These are phyloP conservation scores for Zapornia atra DNA, from an alignment of 2,113 vertebrate species.

Conservation along the genomic window DNA sequence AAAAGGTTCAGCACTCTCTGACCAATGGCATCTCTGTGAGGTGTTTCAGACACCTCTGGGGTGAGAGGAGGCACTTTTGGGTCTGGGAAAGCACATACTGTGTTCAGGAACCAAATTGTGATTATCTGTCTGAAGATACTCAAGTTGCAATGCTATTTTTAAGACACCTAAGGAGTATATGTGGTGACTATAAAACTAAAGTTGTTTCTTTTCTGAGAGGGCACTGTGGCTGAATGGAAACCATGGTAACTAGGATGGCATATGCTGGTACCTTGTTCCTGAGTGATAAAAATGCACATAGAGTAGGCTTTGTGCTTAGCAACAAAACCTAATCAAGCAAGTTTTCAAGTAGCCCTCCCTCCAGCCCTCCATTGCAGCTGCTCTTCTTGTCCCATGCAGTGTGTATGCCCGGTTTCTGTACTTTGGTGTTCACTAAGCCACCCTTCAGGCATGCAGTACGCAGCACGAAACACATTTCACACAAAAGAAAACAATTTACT, in stretches of 20 bases:
- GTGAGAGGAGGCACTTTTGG: not conserved
- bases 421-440: not conserved
- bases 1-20: not conserved
- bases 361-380: not conserved
- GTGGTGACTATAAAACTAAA: conserved; percentile 59
- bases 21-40: conserved; percentile 1
- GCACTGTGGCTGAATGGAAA: conserved; percentile 60
- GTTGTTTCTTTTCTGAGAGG: conserved; percentile 64
- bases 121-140: not conserved
- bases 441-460: not conserved
- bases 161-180: conserved; percentile 46
- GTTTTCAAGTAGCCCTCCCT: not conserved
- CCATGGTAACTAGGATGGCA: conserved; percentile 63
- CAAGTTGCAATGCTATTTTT: not conserved
- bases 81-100: not conserved
- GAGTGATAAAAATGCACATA: conserved; percentile 44
- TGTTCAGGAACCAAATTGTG: conserved; percentile 8
- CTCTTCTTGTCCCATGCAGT: not conserved
- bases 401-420: not conserved
- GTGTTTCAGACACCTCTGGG: not conserved
- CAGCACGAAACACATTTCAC: conserved; percentile 4
- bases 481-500: conserved; percentile 20
- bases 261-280: conserved; percentile 35
- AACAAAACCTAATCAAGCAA: conserved; percentile 33
- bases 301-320: conserved; percentile 53